These are phyloP conservation scores for Pogonomyrmex barbatus DNA, from an alignment of 1,140 invertebrate genomes.

Conservation along the genomic window DNA sequence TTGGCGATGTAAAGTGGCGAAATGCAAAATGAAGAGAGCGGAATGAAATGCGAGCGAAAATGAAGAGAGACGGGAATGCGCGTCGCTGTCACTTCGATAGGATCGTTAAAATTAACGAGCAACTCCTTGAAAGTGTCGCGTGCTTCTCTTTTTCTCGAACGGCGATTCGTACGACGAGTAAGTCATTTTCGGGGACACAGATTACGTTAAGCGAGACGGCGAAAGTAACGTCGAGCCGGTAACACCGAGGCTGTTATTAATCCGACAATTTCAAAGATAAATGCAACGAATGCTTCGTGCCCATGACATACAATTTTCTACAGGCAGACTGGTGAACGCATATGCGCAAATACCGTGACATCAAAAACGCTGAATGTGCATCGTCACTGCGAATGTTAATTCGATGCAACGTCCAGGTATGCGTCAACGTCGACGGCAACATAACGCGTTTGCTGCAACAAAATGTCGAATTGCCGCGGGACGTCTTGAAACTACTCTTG, in stretches of 20 bases:
- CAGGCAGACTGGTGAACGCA: neutral
- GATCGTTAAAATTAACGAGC: slow-evolving; percentile 75
- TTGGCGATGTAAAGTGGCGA: slow-evolving; percentile 37
- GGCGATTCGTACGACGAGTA: slow-evolving; percentile 53
- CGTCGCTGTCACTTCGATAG: slow-evolving; percentile 64
- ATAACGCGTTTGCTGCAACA: slow-evolving; percentile 42
- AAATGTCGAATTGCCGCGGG: slow-evolving; percentile 33
- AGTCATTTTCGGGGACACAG: slow-evolving; percentile 28
- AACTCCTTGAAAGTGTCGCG: slow-evolving; percentile 68
- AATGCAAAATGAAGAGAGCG: slow-evolving; percentile 61
- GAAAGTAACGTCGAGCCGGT: neutral
- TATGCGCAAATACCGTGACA: neutral
- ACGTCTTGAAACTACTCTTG: slow-evolving; percentile 21
- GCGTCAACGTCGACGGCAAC: slow-evolving; percentile 7
- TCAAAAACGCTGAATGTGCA: slow-evolving; percentile 52
- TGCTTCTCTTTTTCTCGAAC: slow-evolving; percentile 68
- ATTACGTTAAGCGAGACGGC: neutral
- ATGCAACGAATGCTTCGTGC: neutral
- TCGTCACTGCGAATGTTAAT: slow-evolving; percentile 51
- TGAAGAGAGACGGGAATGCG: slow-evolving; percentile 62
- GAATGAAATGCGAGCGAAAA: slow-evolving; percentile 65
- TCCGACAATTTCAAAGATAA: neutral
- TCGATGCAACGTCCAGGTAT: slow-evolving; percentile 49
- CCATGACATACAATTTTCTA: slow-evolving; percentile 11
- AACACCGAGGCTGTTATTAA: neutral